A percentile compares a stretch with the other conserved stretches of the same genome.
phyloP scores from a whole-genome alignment of 2,888 invertebrate genomes.

The Syrphus vitripennis region DNA sequence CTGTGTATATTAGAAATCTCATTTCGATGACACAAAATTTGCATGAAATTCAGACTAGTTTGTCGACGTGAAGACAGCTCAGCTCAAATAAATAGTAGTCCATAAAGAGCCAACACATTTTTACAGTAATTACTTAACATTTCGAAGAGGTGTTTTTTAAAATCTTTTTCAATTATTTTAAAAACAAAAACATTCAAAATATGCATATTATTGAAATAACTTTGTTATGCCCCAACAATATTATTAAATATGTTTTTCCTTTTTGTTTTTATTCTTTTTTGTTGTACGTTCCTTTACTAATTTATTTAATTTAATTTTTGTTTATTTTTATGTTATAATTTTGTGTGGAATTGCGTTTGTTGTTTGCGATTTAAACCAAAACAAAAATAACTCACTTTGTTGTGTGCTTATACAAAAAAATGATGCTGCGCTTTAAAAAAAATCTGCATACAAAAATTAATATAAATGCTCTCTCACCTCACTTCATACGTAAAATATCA shows the following conservation, averaged over 20 bases:
- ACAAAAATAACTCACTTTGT: slow-evolving; percentile 57
- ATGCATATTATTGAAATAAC: neutral
- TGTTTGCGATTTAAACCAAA: slow-evolving; percentile 71
- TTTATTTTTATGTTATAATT: slow-evolving; percentile 71
- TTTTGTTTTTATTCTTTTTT: slow-evolving; percentile 55
- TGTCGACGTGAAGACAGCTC: neutral
- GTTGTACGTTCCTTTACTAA: slow-evolving; percentile 72
- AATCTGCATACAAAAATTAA: slow-evolving; percentile 39
- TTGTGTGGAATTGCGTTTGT: slow-evolving; percentile 70
- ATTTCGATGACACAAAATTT: too few relatives aligned
- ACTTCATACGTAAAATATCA: slow-evolving; percentile 81
- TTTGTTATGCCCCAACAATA: slow-evolving; percentile 44
- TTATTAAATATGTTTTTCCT: slow-evolving; percentile 24
- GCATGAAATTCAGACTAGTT: too few relatives aligned
- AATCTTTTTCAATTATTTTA: neutral
- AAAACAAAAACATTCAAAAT: slow-evolving; percentile 44
- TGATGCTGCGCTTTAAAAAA: slow-evolving; percentile 73
- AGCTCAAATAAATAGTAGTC: neutral
- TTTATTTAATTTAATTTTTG: slow-evolving; percentile 62
- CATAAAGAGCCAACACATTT: neutral
- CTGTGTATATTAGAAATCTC: too few relatives aligned
- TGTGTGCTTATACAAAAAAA: slow-evolving; percentile 53
- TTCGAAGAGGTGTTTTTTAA: too few relatives aligned
- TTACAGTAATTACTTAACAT: too few relatives aligned
- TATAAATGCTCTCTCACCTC: slow-evolving; percentile 9